A percentile compares a stretch with the other conserved stretches of the same genome.
Conservation (phyloP, 1,140 invertebrate species). For the Sitophilus oryzae region DNA sequence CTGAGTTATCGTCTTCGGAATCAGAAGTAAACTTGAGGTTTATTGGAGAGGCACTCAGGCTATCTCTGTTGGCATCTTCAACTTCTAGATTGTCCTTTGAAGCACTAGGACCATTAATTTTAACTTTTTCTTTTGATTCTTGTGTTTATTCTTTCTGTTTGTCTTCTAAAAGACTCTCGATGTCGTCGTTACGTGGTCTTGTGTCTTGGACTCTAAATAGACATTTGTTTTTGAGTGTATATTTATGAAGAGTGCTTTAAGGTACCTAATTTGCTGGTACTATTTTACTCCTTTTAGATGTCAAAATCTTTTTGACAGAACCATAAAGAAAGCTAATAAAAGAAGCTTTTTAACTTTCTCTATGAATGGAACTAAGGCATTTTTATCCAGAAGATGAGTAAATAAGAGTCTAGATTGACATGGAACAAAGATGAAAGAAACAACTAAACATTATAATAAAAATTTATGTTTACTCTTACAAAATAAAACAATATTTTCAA, state of each 20-base stretch:
- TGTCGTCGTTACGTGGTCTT: conserved; percentile 68
- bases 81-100: neutral
- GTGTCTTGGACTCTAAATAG: conserved; percentile 65
- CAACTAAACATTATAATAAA: too few relatives aligned
- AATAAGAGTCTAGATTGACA: too few relatives aligned
- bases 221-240: conserved; percentile 53
- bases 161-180: conserved; percentile 54
- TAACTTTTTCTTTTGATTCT: conserved; percentile 26
- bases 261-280: conserved; percentile 25
- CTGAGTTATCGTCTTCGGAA: conserved; percentile 36
- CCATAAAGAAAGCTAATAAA: too few relatives aligned
- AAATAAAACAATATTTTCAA: too few relatives aligned
- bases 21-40: conserved; percentile 18
- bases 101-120: neutral
- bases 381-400: too few relatives aligned
- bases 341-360: too few relatives aligned
- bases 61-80: conserved; percentile 1
- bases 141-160: conserved; percentile 38
- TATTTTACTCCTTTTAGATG: too few relatives aligned
- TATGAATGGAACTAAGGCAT: too few relatives aligned
- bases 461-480: too few relatives aligned
- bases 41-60: conserved; percentile 12
- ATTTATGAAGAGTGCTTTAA: conserved; percentile 57
- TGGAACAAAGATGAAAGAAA: too few relatives aligned
- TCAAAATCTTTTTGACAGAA: too few relatives aligned